A percentile compares a stretch with the other conserved stretches of the same genome.
These are phyloP conservation scores for Lophotriccus pileatus DNA, from an alignment of 2,797 vertebrate species.

Conservation along the genomic window DNA sequence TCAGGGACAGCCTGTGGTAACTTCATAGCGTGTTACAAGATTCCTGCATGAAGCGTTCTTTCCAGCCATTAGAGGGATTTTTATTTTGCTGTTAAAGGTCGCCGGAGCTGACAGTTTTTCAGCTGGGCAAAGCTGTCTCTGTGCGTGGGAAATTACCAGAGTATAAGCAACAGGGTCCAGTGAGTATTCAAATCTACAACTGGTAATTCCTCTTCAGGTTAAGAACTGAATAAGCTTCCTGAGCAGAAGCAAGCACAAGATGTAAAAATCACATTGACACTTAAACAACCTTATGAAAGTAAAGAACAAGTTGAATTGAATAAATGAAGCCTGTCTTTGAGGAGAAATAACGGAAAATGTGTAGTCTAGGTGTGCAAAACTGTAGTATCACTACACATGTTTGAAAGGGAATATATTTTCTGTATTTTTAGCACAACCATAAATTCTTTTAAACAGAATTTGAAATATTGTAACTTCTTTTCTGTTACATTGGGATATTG, in stretches of 20 bases:
- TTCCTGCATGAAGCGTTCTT: constrained; percentile 39
- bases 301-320: not conserved
- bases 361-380: not conserved
- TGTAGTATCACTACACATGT: fast-evolving
- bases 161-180: not conserved
- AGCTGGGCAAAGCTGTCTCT: not conserved
- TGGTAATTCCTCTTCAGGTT: not conserved
- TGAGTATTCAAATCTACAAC: not conserved
- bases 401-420: not conserved
- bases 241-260: not conserved
- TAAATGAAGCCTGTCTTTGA: not conserved
- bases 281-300: not conserved
- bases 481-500: not conserved
- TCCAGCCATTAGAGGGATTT: constrained; percentile 23
- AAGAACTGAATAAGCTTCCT: not conserved
- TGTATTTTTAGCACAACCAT: not conserved
- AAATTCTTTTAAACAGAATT: not conserved
- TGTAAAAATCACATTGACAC: not conserved
- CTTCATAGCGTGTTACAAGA: not conserved
- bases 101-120: not conserved
- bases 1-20: constrained; percentile 13
- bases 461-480: not conserved
- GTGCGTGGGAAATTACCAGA: not conserved
- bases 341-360: not conserved
- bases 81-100: not conserved